phyloP scores from a whole-genome alignment of 2,888 invertebrate species.

The Elmis aenea region DNA sequence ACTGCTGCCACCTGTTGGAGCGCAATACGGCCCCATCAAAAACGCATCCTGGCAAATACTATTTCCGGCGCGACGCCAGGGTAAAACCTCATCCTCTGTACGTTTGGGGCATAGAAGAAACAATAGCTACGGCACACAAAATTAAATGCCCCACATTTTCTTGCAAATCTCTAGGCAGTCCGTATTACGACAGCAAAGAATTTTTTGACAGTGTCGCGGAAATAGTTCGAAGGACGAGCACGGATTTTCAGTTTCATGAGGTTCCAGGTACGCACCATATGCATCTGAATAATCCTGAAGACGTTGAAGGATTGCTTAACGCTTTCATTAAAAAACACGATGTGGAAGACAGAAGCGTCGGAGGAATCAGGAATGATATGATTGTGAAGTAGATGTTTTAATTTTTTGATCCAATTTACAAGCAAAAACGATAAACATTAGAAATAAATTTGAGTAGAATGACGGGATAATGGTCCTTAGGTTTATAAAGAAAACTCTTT shows the following conservation, averaged over 20 bases:
- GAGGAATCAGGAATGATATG: conserved; percentile 2
- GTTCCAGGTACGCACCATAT: conserved; percentile 18
- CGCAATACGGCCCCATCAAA: conserved; percentile 52
- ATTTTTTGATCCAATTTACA: too few species aligned
- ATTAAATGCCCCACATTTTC: too few species aligned
- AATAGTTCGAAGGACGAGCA: background rate
- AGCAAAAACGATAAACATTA: too few species aligned
- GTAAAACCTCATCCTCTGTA: conserved; percentile 52
- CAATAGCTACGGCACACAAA: too few species aligned
- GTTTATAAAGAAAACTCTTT: too few species aligned
- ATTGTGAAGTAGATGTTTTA: too few species aligned
- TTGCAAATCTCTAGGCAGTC: too few species aligned
- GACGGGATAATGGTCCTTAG: too few species aligned
- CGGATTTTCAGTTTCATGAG: conserved; percentile 1
- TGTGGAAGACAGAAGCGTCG: conserved; percentile 32
- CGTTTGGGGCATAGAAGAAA: too few species aligned
- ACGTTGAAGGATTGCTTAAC: conserved; percentile 9
- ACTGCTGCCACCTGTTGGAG: conserved; percentile 49
- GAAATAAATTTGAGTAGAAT: too few species aligned
- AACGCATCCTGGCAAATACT: conserved; percentile 53
- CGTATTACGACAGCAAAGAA: background rate
- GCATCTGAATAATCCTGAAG: conserved; percentile 18
- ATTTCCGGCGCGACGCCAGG: conserved; percentile 58
- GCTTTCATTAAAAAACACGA: conserved; percentile 17
- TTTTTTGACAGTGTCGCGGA: background rate